phyloP scores from a whole-genome alignment of 2,797 vertebrate genomes.

The Bovichtus variegatus region DNA sequence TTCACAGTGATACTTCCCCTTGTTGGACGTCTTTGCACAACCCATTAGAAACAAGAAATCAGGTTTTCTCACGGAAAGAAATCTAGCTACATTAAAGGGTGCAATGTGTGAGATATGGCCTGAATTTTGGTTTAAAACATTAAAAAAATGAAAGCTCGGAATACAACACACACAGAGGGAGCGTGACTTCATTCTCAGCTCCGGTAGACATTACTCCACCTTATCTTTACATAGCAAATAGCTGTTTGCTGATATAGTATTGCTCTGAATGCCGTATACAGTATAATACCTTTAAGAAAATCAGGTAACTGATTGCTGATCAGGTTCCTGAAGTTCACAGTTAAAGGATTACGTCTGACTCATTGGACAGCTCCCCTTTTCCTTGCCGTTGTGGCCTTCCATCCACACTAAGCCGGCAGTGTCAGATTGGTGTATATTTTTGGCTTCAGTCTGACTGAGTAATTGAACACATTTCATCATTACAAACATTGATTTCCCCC shows the following conservation, averaged over 20 bases:
- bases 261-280: too few relatives aligned
- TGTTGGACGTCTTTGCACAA: background rate
- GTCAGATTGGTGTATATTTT: constrained; percentile 26
- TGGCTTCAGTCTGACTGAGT: constrained; percentile 30
- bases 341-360: background rate
- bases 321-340: background rate
- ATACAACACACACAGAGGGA: too few relatives aligned
- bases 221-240: too few relatives aligned
- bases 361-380: background rate
- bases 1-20: background rate
- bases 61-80: background rate
- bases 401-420: background rate
- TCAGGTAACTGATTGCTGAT: background rate
- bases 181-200: too few relatives aligned
- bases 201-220: too few relatives aligned
- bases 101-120: too few relatives aligned
- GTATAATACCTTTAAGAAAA: too few relatives aligned
- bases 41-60: background rate
- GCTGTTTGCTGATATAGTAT: too few relatives aligned
- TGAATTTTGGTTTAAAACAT: too few relatives aligned
- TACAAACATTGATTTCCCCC: constrained; percentile 54
- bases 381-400: background rate
- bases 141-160: too few relatives aligned
- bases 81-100: too few relatives aligned
- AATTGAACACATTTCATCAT: constrained; percentile 57